Evolutionary conservation across 2,888 invertebrate genomes (phyloP).

Genomic region (Stenolophus ochropezus): DNA sequence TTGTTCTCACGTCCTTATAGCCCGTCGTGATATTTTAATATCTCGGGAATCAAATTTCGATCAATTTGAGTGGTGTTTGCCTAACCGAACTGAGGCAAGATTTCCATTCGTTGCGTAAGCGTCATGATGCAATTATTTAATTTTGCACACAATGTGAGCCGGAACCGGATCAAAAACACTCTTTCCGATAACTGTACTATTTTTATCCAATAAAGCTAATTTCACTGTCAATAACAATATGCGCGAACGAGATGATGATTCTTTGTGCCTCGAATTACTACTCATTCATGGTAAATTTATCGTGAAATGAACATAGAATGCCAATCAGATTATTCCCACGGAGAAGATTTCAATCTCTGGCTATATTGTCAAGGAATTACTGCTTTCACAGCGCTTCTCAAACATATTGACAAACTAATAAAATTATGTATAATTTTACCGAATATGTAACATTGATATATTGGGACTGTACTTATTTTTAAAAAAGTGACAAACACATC

Average conservation of each 20-base stretch:
- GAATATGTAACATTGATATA: too few relatives aligned
- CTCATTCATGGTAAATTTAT: slow-evolving; percentile 11
- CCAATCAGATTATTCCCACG: slow-evolving; percentile 19
- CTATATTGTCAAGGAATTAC: not conserved
- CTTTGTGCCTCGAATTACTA: not conserved
- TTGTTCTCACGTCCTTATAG: too few relatives aligned
- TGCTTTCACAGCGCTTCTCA: not conserved
- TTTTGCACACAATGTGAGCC: not conserved
- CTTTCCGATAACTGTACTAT: not conserved
- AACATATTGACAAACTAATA: too few relatives aligned
- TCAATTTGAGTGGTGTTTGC: not conserved
- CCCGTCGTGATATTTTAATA: too few relatives aligned
- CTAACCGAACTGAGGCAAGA: not conserved
- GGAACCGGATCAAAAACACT: not conserved
- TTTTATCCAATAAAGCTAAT: not conserved
- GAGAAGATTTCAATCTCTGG: not conserved
- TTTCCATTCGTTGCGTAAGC: not conserved
- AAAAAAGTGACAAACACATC: too few relatives aligned
- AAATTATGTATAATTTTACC: too few relatives aligned
- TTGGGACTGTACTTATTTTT: too few relatives aligned
- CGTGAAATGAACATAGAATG: slow-evolving; percentile 5
- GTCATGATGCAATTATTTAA: not conserved
- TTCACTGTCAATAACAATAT: not conserved
- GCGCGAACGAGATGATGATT: not conserved
- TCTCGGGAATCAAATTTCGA: not conserved